These are phyloP conservation scores for Psilopsiagon aurifrons DNA, from an alignment of 2,113 vertebrate species.

Conservation along the genomic window DNA sequence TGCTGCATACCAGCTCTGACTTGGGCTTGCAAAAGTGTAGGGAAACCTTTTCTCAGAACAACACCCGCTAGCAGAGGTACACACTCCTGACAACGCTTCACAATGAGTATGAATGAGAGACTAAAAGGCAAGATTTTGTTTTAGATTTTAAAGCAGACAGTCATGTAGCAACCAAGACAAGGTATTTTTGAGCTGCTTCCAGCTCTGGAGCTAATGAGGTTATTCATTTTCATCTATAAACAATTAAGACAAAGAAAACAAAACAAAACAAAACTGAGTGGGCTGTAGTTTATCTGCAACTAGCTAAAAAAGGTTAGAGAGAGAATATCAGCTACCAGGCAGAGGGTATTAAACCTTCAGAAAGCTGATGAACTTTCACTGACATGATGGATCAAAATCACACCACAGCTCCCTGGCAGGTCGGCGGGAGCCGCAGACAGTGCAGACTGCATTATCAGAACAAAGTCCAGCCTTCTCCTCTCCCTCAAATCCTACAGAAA, in stretches of 20 bases:
- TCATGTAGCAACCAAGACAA: neutral
- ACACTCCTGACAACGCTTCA: neutral
- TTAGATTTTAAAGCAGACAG: neutral
- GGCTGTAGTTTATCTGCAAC: slow-evolving; percentile 16
- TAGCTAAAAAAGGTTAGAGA: slow-evolving; percentile 21
- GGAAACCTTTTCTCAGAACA: neutral
- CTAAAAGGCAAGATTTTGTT: slow-evolving; percentile 19
- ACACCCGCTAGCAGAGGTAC: neutral
- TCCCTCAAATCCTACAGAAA: slow-evolving; percentile 16
- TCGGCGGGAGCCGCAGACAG: neutral
- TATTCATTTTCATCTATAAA: slow-evolving; percentile 41
- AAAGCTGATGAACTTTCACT: slow-evolving; percentile 54
- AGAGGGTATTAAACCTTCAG: slow-evolving; percentile 19
- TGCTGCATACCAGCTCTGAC: neutral
- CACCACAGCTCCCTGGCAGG: neutral
- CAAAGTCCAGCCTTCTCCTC: neutral
- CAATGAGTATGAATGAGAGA: neutral
- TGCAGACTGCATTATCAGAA: neutral
- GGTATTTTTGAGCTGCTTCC: neutral
- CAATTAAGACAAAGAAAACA: neutral
- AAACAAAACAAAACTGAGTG: slow-evolving; percentile 3
- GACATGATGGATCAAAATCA: slow-evolving; percentile 26
- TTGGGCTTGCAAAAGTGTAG: neutral
- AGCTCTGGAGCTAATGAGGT: neutral
- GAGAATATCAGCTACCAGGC: slow-evolving; percentile 23